Percentiles rank a stretch among this genome's conserved stretches.
phyloP scores from a whole-genome alignment of 2,888 invertebrate genomes.

The Pandemis heparana region DNA sequence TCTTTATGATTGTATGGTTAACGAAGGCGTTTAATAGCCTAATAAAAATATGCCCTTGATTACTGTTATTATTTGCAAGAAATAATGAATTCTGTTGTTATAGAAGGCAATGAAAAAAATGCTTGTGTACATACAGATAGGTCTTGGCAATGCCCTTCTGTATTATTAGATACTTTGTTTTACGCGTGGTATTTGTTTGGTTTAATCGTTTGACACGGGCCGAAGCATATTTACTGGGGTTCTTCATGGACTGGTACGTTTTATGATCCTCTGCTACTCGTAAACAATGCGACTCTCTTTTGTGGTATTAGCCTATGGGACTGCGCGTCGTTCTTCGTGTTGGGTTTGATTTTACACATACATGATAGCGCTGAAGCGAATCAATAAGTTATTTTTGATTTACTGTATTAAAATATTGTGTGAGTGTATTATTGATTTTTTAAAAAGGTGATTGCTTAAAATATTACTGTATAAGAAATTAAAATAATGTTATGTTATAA shows the following conservation, averaged over 20 bases:
- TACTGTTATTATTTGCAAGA: conserved; percentile 49
- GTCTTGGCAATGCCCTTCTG: conserved; percentile 15
- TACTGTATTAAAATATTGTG: too few species aligned
- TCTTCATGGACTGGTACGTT: conserved; percentile 64
- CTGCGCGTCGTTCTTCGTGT: not conserved
- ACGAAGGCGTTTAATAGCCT: conserved; percentile 66
- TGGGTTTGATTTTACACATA: not conserved
- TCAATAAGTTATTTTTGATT: too few species aligned
- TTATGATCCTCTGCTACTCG: conserved; percentile 64
- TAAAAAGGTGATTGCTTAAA: too few species aligned
- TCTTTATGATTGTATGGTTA: conserved; percentile 55
- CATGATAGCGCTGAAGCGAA: too few species aligned
- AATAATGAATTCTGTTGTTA: conserved; percentile 39
- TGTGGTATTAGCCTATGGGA: not conserved
- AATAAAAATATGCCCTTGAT: conserved; percentile 64
- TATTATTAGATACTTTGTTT: conserved; percentile 46
- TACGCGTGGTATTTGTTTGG: conserved; percentile 54
- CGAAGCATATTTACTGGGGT: conserved; percentile 64
- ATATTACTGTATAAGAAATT: too few species aligned
- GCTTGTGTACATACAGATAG: not conserved
- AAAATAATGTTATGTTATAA: too few species aligned
- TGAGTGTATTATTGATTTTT: too few species aligned
- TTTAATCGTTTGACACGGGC: conserved; percentile 66
- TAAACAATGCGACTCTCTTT: conserved; percentile 56
- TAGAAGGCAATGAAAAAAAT: conserved; percentile 37